phyloP scores from a whole-genome alignment of 53 echinoderm and acorn worm species.

The Luidia sarsii region DNA sequence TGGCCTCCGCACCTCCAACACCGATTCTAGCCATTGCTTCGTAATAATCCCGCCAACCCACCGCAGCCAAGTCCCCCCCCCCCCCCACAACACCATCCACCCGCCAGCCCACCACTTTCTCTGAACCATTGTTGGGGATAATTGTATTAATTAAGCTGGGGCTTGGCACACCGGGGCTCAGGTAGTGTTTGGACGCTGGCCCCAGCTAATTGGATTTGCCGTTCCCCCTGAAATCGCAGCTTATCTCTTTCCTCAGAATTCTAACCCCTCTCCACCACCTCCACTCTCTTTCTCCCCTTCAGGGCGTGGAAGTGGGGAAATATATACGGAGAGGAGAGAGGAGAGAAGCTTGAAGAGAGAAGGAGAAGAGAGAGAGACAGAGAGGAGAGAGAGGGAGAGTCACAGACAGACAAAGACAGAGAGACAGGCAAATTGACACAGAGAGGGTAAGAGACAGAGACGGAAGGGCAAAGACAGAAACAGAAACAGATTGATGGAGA shows the following conservation, averaged over 20 bases:
- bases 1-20: too few species aligned
- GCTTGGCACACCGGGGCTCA: background rate
- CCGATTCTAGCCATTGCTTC: background rate
- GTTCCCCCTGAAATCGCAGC: conserved; percentile 14
- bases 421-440: too few species aligned
- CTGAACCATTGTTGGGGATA: conserved; percentile 39
- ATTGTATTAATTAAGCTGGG: conserved; percentile 45
- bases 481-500: too few species aligned
- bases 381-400: background rate
- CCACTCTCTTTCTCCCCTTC: conserved; percentile 35
- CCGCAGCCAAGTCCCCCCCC: too few species aligned
- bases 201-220: conserved; percentile 35
- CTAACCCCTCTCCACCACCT: too few species aligned
- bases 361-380: too few species aligned
- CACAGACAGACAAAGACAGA: too few species aligned
- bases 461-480: too few species aligned
- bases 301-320: conserved; percentile 1
- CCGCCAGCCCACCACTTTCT: background rate
- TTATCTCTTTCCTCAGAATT: conserved; percentile 23
- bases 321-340: background rate
- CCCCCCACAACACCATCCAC: too few species aligned
- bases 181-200: conserved; percentile 7
- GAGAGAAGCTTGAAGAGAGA: too few species aligned
- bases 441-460: too few species aligned
- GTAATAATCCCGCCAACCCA: too few species aligned